Evolutionary conservation across 2,888 invertebrate genomes (phyloP).

Genomic region (Liodrosophila aerea): DNA sequence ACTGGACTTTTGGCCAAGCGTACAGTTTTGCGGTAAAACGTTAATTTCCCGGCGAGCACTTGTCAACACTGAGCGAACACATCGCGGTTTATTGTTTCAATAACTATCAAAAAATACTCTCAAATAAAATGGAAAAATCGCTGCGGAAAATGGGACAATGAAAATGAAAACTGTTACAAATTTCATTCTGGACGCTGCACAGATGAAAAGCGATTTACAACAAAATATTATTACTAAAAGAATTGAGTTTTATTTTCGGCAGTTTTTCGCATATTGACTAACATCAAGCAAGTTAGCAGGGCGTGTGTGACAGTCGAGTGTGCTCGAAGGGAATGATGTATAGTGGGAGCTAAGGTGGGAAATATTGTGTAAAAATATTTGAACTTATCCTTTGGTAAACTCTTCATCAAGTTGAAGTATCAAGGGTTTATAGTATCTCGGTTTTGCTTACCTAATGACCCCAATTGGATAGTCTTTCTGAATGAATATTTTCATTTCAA

Average conservation of each 20-base stretch:
- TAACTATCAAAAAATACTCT: constrained; percentile 24
- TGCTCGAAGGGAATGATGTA: too few species aligned
- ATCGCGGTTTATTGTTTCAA: constrained; percentile 54
- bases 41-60: constrained; percentile 72
- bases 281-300: too few species aligned
- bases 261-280: not conserved
- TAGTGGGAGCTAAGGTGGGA: too few species aligned
- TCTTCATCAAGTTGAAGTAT: too few species aligned
- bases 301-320: too few species aligned
- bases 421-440: too few species aligned
- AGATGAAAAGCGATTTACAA: constrained; percentile 12
- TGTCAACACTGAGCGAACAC: constrained; percentile 65
- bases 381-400: too few species aligned
- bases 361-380: too few species aligned
- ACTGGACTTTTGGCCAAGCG: constrained; percentile 45
- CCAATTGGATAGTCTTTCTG: too few species aligned
- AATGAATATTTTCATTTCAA: too few species aligned
- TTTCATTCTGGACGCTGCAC: constrained; percentile 31
- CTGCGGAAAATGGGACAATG: constrained; percentile 16
- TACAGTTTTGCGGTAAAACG: constrained; percentile 73
- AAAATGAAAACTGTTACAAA: constrained; percentile 41
- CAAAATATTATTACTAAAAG: not conserved
- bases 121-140: not conserved
- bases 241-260: not conserved
- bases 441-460: too few species aligned